Evolutionary conservation across 2,888 invertebrate genomes (phyloP).

Genomic region (Mythimna loreyi): DNA sequence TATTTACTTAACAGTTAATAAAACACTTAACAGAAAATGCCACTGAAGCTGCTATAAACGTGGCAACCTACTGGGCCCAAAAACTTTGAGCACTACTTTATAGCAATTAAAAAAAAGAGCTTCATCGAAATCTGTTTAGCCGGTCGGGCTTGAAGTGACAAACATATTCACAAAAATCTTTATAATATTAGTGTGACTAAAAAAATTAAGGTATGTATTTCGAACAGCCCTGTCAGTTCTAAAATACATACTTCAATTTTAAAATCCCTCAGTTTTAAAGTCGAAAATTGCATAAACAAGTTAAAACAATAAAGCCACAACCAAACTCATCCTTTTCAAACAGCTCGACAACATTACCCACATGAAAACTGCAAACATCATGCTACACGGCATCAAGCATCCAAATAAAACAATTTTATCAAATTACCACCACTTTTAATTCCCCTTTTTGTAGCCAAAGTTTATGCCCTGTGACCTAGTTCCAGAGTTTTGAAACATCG

Average conservation of each 20-base stretch:
- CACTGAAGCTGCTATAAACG: no score
- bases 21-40: no score
- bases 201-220: no score
- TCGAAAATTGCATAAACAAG: neutral
- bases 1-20: no score
- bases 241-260: neutral
- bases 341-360: neutral
- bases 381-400: conserved; percentile 23
- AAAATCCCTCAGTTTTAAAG: neutral
- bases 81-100: no score
- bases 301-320: conserved; percentile 5
- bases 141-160: no score
- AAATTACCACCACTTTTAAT: conserved; percentile 28
- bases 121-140: no score
- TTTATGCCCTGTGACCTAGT: conserved; percentile 32
- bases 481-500: conserved; percentile 24
- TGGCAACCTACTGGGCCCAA: no score
- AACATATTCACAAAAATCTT: no score
- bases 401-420: conserved; percentile 40
- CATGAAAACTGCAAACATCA: conserved; percentile 4
- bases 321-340: conserved; percentile 8
- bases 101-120: no score
- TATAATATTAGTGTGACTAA: no score
- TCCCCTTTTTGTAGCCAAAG: conserved; percentile 16
- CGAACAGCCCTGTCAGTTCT: no score